phyloP scores from a whole-genome alignment of 2,113 vertebrate genomes.

The Corythornis vintsioides region DNA sequence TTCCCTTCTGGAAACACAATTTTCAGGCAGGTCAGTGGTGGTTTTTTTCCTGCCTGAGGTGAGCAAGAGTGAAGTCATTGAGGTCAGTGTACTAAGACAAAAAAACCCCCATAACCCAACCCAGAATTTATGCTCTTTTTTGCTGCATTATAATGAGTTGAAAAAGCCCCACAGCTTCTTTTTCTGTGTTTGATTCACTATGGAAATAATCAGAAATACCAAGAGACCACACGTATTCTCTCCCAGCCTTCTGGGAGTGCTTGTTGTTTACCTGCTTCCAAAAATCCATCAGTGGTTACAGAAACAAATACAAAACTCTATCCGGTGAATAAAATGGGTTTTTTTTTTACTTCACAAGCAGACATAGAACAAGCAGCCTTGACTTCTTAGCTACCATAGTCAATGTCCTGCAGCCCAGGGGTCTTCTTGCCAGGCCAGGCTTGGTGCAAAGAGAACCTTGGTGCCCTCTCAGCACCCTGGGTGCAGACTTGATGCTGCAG shows the following conservation, averaged over 20 bases:
- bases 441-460: accelerated
- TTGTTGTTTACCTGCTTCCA: neutral
- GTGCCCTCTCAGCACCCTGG: neutral
- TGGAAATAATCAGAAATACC: neutral
- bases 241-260: neutral
- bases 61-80: neutral
- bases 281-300: neutral
- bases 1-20: neutral
- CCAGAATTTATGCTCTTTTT: neutral
- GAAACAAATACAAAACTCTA: neutral
- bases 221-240: neutral
- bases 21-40: neutral
- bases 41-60: neutral
- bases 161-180: neutral
- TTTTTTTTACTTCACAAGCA: neutral
- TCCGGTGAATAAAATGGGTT: neutral
- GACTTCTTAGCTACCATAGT: neutral
- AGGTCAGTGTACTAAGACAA: neutral
- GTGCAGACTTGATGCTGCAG: neutral
- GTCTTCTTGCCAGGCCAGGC: neutral
- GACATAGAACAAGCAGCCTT: neutral
- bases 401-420: neutral
- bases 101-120: neutral
- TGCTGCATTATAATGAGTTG: neutral
- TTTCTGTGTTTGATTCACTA: neutral